Evolutionary conservation across 1,140 invertebrate species (phyloP).

Genomic region (Drosophila equinoxialis): DNA sequence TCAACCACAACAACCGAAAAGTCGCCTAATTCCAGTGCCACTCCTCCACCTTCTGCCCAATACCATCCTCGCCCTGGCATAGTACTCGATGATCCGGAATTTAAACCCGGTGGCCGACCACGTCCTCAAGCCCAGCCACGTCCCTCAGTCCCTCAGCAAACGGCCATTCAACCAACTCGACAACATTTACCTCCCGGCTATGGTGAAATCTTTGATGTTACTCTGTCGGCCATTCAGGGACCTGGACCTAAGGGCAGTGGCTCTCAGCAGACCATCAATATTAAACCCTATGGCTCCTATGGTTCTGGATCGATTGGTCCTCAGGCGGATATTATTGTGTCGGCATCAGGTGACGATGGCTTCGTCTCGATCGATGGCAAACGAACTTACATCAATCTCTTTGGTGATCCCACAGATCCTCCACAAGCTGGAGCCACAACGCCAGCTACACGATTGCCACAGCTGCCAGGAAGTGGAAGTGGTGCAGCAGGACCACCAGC

Average conservation of each 20-base stretch:
- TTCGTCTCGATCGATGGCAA: constrained; percentile 97
- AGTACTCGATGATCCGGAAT: constrained; percentile 91
- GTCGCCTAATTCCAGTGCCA: constrained; percentile 33
- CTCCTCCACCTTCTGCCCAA: constrained; percentile 56
- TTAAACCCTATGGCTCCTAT: constrained; percentile 77
- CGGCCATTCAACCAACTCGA: constrained; percentile 73
- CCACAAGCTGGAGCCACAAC: constrained; percentile 60
- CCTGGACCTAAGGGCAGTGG: constrained; percentile 85
- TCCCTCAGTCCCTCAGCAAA: constrained; percentile 81
- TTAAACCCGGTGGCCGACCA: constrained; percentile 86
- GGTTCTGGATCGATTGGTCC: constrained; percentile 33
- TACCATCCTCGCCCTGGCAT: constrained; percentile 91
- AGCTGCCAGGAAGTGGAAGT: constrained; percentile 53
- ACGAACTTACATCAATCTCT: constrained; percentile 93
- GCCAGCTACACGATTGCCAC: constrained; percentile 66
- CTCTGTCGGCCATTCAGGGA: constrained; percentile 93
- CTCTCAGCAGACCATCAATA: constrained; percentile 82
- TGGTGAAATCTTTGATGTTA: constrained; percentile 94
- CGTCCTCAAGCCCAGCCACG: constrained; percentile 59
- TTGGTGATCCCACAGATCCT: constrained; percentile 86
- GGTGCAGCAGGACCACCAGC: neutral
- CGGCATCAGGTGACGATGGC: constrained; percentile 90
- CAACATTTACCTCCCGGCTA: constrained; percentile 83
- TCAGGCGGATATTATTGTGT: constrained; percentile 89
- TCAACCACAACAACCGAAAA: constrained; percentile 57